phyloP scores from a whole-genome alignment of 2,888 invertebrate species.

The Aethes cnicana region DNA sequence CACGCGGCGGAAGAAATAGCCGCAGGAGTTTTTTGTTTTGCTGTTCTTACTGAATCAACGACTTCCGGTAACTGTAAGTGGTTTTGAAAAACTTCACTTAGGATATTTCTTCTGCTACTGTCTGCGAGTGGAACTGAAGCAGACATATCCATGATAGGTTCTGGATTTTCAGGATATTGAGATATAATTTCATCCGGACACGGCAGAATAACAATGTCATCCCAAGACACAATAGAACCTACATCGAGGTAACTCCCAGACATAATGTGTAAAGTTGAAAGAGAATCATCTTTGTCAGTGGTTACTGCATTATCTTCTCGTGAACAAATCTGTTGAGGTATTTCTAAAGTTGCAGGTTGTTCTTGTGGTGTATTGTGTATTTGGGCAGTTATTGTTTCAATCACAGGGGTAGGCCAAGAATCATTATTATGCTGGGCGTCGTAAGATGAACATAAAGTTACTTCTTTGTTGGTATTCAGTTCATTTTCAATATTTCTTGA shows the following conservation, averaged over 20 bases:
- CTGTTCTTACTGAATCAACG: slow-evolving; percentile 36
- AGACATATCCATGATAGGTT: slow-evolving; percentile 15
- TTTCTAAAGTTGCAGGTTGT: too few relatives aligned
- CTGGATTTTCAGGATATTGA: slow-evolving; percentile 25
- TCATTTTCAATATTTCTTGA: too few relatives aligned
- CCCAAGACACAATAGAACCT: slow-evolving; percentile 35
- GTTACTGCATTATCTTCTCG: too few relatives aligned
- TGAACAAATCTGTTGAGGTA: too few relatives aligned
- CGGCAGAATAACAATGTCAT: slow-evolving; percentile 38
- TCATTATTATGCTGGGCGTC: too few relatives aligned
- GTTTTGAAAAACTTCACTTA: slow-evolving; percentile 37
- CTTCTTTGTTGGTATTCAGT: too few relatives aligned
- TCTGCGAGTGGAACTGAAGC: slow-evolving; percentile 8
- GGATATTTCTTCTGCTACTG: slow-evolving; percentile 32
- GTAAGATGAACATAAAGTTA: too few relatives aligned
- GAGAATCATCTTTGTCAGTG: too few relatives aligned
- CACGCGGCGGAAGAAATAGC: slow-evolving; percentile 38
- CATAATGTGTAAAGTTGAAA: slow-evolving; percentile 38
- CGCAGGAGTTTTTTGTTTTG: slow-evolving; percentile 37
- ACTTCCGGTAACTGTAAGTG: slow-evolving; percentile 39
- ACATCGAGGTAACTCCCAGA: slow-evolving; percentile 35
- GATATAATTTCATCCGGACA: slow-evolving; percentile 22
- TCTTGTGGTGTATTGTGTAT: too few relatives aligned
- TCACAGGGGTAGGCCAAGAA: too few relatives aligned
- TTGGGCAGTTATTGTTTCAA: too few relatives aligned